These are phyloP conservation scores for Poeciliopsis infans DNA, from an alignment of 2,797 vertebrate species.

Conservation along the genomic window DNA sequence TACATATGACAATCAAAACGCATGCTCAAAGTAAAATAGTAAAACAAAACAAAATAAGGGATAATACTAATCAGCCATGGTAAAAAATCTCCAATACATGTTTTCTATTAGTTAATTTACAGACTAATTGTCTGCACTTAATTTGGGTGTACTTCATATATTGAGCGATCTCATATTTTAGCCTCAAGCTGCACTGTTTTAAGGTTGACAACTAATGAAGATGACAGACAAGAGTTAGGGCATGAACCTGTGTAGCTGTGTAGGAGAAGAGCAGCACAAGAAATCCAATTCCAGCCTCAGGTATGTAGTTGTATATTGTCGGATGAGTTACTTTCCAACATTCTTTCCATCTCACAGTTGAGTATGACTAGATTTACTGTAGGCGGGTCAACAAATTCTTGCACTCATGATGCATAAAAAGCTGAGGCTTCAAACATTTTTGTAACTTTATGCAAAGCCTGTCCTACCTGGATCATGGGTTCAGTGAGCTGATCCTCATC, in stretches of 20 bases:
- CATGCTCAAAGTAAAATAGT: background rate
- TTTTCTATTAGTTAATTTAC: constrained; percentile 23
- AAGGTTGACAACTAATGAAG: constrained; percentile 39
- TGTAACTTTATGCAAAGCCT: background rate
- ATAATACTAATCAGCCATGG: background rate
- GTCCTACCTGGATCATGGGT: constrained; percentile 93
- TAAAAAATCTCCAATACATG: background rate
- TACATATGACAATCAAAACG: background rate
- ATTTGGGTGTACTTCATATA: constrained; percentile 27
- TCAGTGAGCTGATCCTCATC: constrained; percentile 94
- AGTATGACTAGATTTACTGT: constrained; percentile 4
- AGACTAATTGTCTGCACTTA: too few species aligned
- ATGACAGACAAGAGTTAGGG: constrained; percentile 20
- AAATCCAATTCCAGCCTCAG: constrained; percentile 28
- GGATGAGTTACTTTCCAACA: background rate
- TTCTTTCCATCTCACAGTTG: background rate
- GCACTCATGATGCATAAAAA: background rate
- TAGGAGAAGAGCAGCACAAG: constrained; percentile 18
- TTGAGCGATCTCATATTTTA: constrained; percentile 17
- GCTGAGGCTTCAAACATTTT: background rate
- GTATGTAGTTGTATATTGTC: constrained; percentile 15
- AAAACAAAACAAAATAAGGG: background rate
- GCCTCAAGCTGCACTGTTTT: constrained; percentile 27
- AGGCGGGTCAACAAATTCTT: background rate
- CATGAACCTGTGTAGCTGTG: constrained; percentile 16